These are phyloP conservation scores for Wiebesia pumilae DNA, from an alignment of 1,140 invertebrate species.

Conservation along the genomic window DNA sequence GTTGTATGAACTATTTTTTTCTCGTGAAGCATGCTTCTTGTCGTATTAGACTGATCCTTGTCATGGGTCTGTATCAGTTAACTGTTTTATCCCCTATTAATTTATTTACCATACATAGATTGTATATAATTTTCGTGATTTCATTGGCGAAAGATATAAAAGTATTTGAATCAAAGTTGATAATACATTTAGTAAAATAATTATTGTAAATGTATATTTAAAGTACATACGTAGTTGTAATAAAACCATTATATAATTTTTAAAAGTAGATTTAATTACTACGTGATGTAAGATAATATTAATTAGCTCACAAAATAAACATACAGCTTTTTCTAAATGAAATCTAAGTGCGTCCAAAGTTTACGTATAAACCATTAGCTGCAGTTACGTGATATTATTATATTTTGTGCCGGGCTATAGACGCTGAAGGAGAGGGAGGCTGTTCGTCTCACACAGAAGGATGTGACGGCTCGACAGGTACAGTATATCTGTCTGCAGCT, in stretches of 20 bases:
- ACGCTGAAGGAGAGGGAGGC: slow-evolving; percentile 86
- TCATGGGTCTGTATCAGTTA: slow-evolving; percentile 55
- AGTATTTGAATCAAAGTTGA: background rate
- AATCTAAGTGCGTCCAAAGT: slow-evolving; percentile 6
- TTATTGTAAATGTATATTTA: background rate
- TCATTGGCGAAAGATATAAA: background rate
- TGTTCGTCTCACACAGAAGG: slow-evolving; percentile 90
- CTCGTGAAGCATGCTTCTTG: slow-evolving; percentile 48
- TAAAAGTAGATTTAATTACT: background rate
- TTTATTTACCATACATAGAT: slow-evolving; percentile 6
- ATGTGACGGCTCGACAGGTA: slow-evolving; percentile 91
- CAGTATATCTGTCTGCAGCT: slow-evolving; percentile 71
- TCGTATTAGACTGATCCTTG: slow-evolving; percentile 33
- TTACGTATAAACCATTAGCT: slow-evolving; percentile 35
- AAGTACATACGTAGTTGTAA: background rate
- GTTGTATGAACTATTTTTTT: slow-evolving; percentile 38
- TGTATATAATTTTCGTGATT: background rate
- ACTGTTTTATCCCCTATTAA: slow-evolving; percentile 14
- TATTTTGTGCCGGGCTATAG: slow-evolving; percentile 76
- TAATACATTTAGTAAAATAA: background rate
- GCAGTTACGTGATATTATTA: slow-evolving; percentile 66
- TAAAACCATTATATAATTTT: background rate
- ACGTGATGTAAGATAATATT: background rate
- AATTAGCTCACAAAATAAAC: background rate
- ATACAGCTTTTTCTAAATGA: background rate